Base-by-base conservation (phyloP, 2,888 invertebrate species). In the Psylliodes chrysocephalus region DNA sequence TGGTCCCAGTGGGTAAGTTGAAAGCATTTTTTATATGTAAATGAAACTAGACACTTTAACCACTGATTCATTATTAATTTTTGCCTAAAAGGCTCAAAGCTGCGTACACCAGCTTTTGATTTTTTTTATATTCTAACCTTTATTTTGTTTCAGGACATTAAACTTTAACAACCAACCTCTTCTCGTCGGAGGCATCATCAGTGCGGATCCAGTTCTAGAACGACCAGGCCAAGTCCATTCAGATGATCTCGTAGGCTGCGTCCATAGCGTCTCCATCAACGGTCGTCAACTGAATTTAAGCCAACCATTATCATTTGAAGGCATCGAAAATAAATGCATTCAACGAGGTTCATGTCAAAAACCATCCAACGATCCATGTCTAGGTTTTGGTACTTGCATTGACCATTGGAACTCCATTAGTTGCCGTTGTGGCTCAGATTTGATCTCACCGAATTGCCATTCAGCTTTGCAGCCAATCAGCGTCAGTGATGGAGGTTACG, bases 161-260 rank as follows among this genome's bases (percentile, higher is more conserved):
- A 95, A 95, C 79, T 96, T 96, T 82, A 94, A 95, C 84, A 93
- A 93, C 73, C 92, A 95, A 76, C 92, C 91, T 0, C 83, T 97
- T 62, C 86, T 92, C 46, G 86, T 97, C 69, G 96, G 96, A 17
- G 97, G 97, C 5, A 84, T 97, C 30, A 85, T 88, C 46, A 90
- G 90, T 70, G 93, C 95, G 0, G 94, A 94, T 82, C 93, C 95
- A 10, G 90, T 96, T 0, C 82, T 96, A 19, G 94, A 95, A 79
- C 87, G 95, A 44, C 94, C 94, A 0, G 95, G 94, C 0, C 96
- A 96, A 82, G 89, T 97, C 35, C 91, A 91, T 75, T 91, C 95
- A 0, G 96, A 96, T 78, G 96, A 97, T 79, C 90, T 98, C 64
- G 91, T 96, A 12, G 98, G 98, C 3, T 98, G 98, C 78, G 89